These are phyloP conservation scores for Venustoraphidia nigricollis DNA, from an alignment of 2,888 invertebrate genomes.

Conservation along the genomic window DNA sequence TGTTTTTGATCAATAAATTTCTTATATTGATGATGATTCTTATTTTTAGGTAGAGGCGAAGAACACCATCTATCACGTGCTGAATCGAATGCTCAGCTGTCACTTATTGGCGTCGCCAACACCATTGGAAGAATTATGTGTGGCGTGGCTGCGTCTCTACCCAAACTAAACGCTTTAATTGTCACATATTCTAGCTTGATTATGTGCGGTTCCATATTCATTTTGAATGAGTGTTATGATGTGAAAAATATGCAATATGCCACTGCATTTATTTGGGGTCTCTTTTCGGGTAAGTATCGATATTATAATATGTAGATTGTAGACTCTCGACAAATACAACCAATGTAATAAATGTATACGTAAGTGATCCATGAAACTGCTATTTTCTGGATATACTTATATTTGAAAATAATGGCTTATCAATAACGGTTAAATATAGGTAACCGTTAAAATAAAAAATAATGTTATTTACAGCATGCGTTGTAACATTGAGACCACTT, in stretches of 20 bases:
- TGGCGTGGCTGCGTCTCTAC: constrained; percentile 42
- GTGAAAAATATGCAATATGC: constrained; percentile 35
- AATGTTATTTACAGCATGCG: constrained; percentile 42
- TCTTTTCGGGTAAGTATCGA: constrained; percentile 39
- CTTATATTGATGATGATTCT: no score
- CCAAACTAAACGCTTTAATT: constrained; percentile 42
- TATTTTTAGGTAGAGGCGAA: constrained; percentile 29
- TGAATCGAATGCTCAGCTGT: constrained; percentile 40
- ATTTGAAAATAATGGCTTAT: no score
- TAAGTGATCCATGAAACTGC: no score
- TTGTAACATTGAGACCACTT: constrained; percentile 58
- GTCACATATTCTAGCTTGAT: constrained; percentile 51
- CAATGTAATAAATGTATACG: no score
- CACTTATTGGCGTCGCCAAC: constrained; percentile 59
- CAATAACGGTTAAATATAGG: no score
- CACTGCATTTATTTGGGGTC: constrained; percentile 46
- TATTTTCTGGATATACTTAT: no score
- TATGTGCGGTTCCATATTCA: constrained; percentile 44
- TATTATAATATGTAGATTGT: no score
- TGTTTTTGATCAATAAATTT: no score
- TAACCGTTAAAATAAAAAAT: background rate
- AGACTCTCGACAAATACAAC: no score
- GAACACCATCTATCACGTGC: constrained; percentile 26
- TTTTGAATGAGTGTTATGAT: constrained; percentile 33
- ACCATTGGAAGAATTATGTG: constrained; percentile 49